A percentile compares a stretch with the other conserved stretches of the same genome.
Conservation (phyloP, 2,888 invertebrate genomes). For the Himalopsyche japonica region DNA sequence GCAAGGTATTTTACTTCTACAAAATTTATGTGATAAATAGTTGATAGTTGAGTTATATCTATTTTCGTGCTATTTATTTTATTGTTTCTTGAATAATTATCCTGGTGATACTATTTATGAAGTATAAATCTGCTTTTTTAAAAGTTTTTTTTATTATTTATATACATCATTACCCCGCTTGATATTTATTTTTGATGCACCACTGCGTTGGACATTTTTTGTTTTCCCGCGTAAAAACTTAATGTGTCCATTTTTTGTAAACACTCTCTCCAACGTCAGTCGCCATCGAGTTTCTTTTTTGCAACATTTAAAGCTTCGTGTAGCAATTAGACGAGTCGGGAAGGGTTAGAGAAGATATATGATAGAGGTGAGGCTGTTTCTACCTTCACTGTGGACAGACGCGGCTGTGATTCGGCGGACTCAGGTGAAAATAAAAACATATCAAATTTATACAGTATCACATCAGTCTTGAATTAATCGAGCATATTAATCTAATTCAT, state of each 20-base stretch:
- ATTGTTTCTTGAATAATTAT: too few relatives aligned
- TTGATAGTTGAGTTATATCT: too few relatives aligned
- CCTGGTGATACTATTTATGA: too few relatives aligned
- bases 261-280: slow-evolving; percentile 1
- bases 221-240: slow-evolving; percentile 20
- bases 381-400: background rate
- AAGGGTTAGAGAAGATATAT: slow-evolving; percentile 3
- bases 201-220: background rate
- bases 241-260: slow-evolving; percentile 22
- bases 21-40: too few relatives aligned
- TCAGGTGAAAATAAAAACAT: background rate
- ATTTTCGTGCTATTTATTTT: too few relatives aligned
- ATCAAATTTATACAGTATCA: too few relatives aligned
- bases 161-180: background rate
- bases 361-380: background rate
- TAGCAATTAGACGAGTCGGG: slow-evolving; percentile 23
- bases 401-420: background rate
- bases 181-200: background rate
- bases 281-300: background rate
- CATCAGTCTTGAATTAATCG: too few relatives aligned
- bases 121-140: too few relatives aligned
- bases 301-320: slow-evolving; percentile 16
- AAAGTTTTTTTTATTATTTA: too few relatives aligned
- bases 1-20: too few relatives aligned
- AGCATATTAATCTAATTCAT: too few relatives aligned